Conservation (phyloP, 1,140 invertebrate species). For the Tetramorium simillimum region DNA sequence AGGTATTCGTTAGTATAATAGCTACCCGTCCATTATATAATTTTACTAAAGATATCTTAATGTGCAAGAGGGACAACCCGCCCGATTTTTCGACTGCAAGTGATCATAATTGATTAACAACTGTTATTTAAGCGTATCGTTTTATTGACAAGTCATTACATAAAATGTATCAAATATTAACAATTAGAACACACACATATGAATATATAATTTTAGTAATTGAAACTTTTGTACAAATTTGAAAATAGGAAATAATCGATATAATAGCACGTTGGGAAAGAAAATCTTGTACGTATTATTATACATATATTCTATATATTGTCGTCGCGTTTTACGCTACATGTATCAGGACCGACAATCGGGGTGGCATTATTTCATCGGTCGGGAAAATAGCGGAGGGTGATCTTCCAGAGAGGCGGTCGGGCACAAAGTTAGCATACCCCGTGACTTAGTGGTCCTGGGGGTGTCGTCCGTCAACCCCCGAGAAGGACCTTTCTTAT, state of each 20-base stretch:
- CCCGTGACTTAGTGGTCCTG: slow-evolving; percentile 83
- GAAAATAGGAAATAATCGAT: slow-evolving; percentile 10
- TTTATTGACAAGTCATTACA: slow-evolving; percentile 9
- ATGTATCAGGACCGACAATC: slow-evolving; percentile 75
- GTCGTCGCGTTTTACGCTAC: slow-evolving; percentile 73
- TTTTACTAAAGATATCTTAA: slow-evolving; percentile 4
- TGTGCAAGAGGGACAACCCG: neutral
- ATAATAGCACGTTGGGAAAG: neutral
- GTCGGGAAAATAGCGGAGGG: slow-evolving; percentile 65
- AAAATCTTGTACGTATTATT: slow-evolving; percentile 33
- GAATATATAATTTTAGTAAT: neutral
- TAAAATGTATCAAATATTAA: neutral
- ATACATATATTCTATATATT: slow-evolving; percentile 24
- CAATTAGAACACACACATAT: neutral
- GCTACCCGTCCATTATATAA: neutral
- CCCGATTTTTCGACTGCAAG: neutral
- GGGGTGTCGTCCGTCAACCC: slow-evolving; percentile 81
- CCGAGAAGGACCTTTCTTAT: slow-evolving; percentile 75
- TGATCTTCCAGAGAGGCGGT: slow-evolving; percentile 55
- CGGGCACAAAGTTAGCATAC: slow-evolving; percentile 77
- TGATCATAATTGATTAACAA: neutral
- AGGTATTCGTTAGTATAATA: slow-evolving; percentile 33
- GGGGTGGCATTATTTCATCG: slow-evolving; percentile 82
- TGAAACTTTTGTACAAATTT: neutral
- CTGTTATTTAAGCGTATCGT: neutral